phyloP scores from a whole-genome alignment of 2,797 vertebrate genomes.

The Vireo griseus region DNA sequence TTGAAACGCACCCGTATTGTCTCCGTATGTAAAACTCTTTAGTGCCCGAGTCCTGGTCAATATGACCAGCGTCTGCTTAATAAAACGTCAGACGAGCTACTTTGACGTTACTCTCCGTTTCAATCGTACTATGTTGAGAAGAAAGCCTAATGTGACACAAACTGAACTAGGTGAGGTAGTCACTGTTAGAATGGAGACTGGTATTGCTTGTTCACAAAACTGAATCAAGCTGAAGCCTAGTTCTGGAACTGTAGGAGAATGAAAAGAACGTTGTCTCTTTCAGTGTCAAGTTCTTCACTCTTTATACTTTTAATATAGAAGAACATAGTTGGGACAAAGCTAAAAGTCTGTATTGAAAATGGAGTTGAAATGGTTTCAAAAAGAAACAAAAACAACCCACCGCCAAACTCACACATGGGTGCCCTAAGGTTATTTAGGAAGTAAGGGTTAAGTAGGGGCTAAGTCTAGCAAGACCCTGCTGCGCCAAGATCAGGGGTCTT shows the following conservation, averaged over 20 bases:
- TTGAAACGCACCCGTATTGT: not conserved
- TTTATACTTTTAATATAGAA: not conserved
- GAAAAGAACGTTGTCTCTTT: not conserved
- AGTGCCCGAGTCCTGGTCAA: not conserved
- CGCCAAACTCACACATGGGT: not conserved
- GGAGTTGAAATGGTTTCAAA: not conserved
- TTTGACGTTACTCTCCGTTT: not conserved
- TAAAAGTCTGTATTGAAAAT: not conserved
- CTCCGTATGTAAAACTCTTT: not conserved
- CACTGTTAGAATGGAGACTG: not conserved
- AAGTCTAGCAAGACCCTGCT: not conserved
- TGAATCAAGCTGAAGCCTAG: not conserved
- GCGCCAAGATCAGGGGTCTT: not conserved
- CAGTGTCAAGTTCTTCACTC: not conserved
- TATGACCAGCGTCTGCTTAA: not conserved
- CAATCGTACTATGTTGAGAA: not conserved
- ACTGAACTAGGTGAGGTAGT: not conserved
- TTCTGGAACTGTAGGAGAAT: not conserved
- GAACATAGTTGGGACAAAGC: not conserved
- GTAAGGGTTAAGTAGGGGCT: not conserved
- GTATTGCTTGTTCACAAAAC: not conserved
- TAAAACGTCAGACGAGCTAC: not conserved
- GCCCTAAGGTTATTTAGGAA: not conserved
- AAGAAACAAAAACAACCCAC: not conserved
- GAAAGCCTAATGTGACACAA: not conserved